These are phyloP conservation scores for Vombatus ursinus DNA, from an alignment of 2,113 vertebrate genomes.

Conservation along the genomic window DNA sequence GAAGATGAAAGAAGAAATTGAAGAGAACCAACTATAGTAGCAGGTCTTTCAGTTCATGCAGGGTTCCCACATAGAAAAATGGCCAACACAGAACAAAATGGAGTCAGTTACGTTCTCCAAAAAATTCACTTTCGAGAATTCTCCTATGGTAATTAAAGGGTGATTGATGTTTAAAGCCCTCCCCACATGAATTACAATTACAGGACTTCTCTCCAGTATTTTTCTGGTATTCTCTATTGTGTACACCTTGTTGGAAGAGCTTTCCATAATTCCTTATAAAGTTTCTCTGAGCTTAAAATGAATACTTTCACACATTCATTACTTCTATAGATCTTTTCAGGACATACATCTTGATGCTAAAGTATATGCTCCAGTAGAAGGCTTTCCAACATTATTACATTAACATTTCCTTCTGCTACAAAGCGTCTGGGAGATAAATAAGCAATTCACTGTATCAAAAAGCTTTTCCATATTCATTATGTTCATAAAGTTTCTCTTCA, in stretches of 20 bases:
- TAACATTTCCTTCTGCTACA: background rate
- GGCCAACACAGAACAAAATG: background rate
- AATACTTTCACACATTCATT: constrained; percentile 54
- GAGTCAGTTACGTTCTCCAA: background rate
- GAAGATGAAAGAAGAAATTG: background rate
- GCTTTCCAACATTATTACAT: background rate
- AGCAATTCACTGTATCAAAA: constrained; percentile 40
- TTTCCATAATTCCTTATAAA: constrained; percentile 14
- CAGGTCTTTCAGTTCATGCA: background rate
- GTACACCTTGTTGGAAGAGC: constrained; percentile 12
- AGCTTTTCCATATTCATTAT: constrained; percentile 32
- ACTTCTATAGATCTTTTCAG: constrained; percentile 45
- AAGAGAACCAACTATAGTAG: background rate
- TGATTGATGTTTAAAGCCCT: constrained; percentile 67
- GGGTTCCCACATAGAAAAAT: background rate
- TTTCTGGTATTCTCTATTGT: constrained; percentile 24
- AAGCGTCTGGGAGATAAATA: constrained; percentile 44
- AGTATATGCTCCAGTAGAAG: background rate
- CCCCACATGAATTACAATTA: constrained; percentile 39
- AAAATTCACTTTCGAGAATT: background rate
- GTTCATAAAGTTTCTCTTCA: constrained; percentile 30
- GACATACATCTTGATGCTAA: background rate
- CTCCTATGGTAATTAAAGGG: constrained; percentile 56
- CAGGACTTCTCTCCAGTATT: constrained; percentile 64
- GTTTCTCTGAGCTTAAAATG: constrained; percentile 50